Evolutionary conservation across 2,888 invertebrate genomes (phyloP).

Genomic region (Lasioglossum pauxillum): DNA sequence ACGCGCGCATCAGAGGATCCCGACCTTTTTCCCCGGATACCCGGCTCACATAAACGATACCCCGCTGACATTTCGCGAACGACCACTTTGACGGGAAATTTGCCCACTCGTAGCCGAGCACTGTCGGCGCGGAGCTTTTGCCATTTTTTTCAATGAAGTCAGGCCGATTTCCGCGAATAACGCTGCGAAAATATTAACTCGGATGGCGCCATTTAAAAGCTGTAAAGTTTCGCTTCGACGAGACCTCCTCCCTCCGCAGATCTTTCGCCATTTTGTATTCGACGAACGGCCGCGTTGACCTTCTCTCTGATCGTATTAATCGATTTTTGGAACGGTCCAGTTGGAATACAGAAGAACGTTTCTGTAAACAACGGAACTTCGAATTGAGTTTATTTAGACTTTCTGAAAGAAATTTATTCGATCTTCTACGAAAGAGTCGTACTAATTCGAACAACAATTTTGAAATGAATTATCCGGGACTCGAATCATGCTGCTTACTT

Average conservation of each 20-base stretch:
- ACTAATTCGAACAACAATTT: no score
- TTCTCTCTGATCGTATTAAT: neutral
- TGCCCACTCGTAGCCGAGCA: neutral
- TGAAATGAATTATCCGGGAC: no score
- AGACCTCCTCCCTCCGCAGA: neutral
- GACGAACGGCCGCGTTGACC: neutral
- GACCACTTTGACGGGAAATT: neutral
- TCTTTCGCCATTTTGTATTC: neutral
- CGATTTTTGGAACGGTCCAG: no score
- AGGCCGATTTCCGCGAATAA: neutral
- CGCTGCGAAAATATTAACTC: neutral
- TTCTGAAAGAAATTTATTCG: no score
- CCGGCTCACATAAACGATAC: neutral
- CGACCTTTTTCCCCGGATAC: slow-evolving; percentile 4
- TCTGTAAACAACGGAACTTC: no score
- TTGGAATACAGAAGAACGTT: no score
- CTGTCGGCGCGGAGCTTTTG: neutral
- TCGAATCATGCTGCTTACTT: no score
- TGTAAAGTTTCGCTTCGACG: neutral
- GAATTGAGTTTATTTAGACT: no score
- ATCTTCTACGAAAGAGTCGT: no score
- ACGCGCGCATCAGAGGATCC: slow-evolving; percentile 61
- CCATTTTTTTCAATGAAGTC: neutral
- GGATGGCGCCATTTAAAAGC: neutral
- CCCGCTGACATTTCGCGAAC: slow-evolving; percentile 11